Evolutionary conservation across 23 tunicate species (phyloP).

Genomic region (Styela clava): DNA sequence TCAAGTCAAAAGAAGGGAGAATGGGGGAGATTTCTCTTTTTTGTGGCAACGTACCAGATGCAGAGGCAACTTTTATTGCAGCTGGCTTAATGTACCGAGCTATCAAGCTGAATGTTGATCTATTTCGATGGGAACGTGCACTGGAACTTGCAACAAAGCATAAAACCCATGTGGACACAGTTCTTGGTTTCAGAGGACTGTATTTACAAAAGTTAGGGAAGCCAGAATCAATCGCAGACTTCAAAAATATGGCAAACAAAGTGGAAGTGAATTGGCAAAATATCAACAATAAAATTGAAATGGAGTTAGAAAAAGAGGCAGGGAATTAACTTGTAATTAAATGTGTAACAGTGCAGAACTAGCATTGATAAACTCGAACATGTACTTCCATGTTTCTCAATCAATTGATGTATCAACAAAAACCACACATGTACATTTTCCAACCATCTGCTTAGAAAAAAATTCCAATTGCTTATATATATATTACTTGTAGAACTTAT

Average conservation of each 20-base stretch:
- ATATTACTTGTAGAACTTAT: too few species aligned
- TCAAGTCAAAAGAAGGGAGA: slow-evolving; percentile 52
- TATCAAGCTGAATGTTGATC: slow-evolving; percentile 72
- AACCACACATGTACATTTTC: background rate
- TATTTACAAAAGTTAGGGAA: slow-evolving; percentile 58
- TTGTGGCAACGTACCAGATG: slow-evolving; percentile 68
- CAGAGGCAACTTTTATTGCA: slow-evolving; percentile 69
- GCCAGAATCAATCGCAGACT: slow-evolving; percentile 49
- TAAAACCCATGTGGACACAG: slow-evolving; percentile 93
- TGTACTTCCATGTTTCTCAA: too few species aligned
- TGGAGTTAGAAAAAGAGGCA: slow-evolving; percentile 40
- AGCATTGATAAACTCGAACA: too few species aligned
- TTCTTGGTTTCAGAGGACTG: slow-evolving; percentile 68
- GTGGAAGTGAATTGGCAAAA: slow-evolving; percentile 47
- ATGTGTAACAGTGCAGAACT: background rate
- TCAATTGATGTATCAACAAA: too few species aligned
- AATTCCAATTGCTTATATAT: too few species aligned
- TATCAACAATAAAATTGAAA: slow-evolving; percentile 59
- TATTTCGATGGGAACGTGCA: slow-evolving; percentile 87
- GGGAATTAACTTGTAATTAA: background rate
- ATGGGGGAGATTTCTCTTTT: slow-evolving; percentile 68
- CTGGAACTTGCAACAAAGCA: slow-evolving; percentile 84
- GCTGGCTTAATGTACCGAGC: slow-evolving; percentile 67
- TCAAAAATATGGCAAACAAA: slow-evolving; percentile 62
- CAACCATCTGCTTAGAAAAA: too few species aligned